Conservation (phyloP, 2,888 invertebrate genomes). For the Hermaeophaga mercurialis region DNA sequence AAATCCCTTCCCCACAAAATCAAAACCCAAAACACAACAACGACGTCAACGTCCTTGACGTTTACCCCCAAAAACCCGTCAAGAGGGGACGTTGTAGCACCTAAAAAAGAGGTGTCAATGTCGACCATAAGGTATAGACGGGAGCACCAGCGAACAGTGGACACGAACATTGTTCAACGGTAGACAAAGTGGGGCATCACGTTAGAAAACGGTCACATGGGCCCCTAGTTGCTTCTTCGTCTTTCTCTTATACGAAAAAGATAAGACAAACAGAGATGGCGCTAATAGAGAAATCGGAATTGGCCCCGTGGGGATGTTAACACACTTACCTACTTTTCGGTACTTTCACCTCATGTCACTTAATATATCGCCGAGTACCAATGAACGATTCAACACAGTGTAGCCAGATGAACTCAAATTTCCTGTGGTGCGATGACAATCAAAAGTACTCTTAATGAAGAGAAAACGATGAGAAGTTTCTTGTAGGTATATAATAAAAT, state of each 20-base stretch:
- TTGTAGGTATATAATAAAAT: too few relatives aligned
- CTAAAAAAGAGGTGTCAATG: slow-evolving; percentile 36
- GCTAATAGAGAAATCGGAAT: slow-evolving; percentile 48
- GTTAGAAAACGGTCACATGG: slow-evolving; percentile 47
- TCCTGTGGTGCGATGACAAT: too few relatives aligned
- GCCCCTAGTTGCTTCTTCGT: slow-evolving; percentile 32
- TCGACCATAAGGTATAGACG: slow-evolving; percentile 35
- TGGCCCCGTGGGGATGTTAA: slow-evolving; percentile 48
- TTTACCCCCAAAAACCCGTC: slow-evolving; percentile 49
- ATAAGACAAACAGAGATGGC: slow-evolving; percentile 35
- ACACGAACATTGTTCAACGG: slow-evolving; percentile 21
- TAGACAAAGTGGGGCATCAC: slow-evolving; percentile 32
- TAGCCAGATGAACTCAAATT: neutral
- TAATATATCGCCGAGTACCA: slow-evolving; percentile 1
- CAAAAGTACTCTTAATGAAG: too few relatives aligned
- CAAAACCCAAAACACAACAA: slow-evolving; percentile 36
- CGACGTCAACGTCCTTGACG: slow-evolving; percentile 54
- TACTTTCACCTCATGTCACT: slow-evolving; percentile 54
- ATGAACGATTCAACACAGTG: neutral
- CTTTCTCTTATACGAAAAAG: slow-evolving; percentile 3
- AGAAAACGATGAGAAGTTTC: too few relatives aligned
- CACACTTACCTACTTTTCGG: slow-evolving; percentile 57
- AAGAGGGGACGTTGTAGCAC: slow-evolving; percentile 51
- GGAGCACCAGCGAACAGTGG: slow-evolving; percentile 38
- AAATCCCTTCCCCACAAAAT: slow-evolving; percentile 31